Percentiles rank a stretch among this genome's conserved stretches.
Evolutionary conservation across 2,113 vertebrate species (phyloP).

Genomic region (Machaerirhynchus nigripectus): DNA sequence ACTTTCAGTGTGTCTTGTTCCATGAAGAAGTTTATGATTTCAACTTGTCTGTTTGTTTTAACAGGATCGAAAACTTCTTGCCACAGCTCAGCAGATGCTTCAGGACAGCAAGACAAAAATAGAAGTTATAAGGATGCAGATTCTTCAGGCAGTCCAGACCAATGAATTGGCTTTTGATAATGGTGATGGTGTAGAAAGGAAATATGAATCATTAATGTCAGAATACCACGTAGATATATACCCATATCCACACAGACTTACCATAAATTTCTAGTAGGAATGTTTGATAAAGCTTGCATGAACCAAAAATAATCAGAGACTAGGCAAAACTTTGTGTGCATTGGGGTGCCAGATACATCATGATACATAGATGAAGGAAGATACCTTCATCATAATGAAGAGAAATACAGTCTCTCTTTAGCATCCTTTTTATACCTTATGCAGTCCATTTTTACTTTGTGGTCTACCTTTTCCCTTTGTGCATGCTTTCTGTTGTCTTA

Average conservation of each 20-base stretch:
- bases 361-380: too few species aligned
- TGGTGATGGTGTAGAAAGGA: constrained; percentile 82
- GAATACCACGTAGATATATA: not conserved
- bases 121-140: constrained; percentile 99
- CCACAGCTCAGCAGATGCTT: constrained; percentile 96
- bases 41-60: constrained; percentile 13
- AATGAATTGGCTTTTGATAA: constrained; percentile 93
- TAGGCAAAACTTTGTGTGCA: not conserved
- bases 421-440: not conserved
- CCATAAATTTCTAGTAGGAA: not conserved
- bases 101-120: constrained; percentile 99
- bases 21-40: not conserved
- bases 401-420: not conserved
- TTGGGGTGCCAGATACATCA: not conserved
- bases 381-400: not conserved
- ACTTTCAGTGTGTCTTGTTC: not conserved
- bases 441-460: not conserved
- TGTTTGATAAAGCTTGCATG: not conserved
- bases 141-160: constrained; percentile 95
- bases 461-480: not conserved
- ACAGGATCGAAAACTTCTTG: constrained; percentile 95
- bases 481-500: not conserved
- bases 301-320: not conserved
- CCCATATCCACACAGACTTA: not conserved
- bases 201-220: not conserved